Conservation (phyloP, 2,888 invertebrate species). For the Aradus depressus region DNA sequence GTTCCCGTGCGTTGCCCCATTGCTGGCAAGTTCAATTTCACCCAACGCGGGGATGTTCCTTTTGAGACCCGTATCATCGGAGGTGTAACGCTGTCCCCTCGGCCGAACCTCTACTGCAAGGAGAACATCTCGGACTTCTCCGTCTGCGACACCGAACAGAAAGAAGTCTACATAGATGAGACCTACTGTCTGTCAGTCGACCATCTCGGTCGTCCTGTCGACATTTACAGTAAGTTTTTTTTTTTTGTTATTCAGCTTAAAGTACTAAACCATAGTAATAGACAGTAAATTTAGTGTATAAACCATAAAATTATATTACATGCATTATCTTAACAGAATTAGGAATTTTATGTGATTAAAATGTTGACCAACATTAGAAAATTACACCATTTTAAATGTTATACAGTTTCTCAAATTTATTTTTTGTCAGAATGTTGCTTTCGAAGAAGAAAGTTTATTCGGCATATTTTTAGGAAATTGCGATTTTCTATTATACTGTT, state of each 20-base stretch:
- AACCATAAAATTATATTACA: no score
- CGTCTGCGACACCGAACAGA: slow-evolving; percentile 90
- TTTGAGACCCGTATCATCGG: slow-evolving; percentile 92
- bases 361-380: no score
- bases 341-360: no score
- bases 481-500: no score
- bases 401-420: no score
- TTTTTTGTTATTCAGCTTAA: background rate
- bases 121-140: slow-evolving; percentile 90
- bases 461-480: no score
- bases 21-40: slow-evolving; percentile 91
- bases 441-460: no score
- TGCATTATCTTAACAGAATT: no score
- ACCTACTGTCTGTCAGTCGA: slow-evolving; percentile 95
- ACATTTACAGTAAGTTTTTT: slow-evolving; percentile 65
- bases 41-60: slow-evolving; percentile 76
- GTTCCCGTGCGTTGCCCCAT: slow-evolving; percentile 88
- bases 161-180: slow-evolving; percentile 86
- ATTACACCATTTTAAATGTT: no score
- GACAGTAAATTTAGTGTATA: background rate
- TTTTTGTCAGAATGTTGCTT: no score
- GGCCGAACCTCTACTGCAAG: slow-evolving; percentile 85
- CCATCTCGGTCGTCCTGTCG: slow-evolving; percentile 84
- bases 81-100: slow-evolving; percentile 85
- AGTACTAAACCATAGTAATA: background rate